Percentiles rank a stretch among this genome's conserved stretches.
Conservation (phyloP, 2,888 invertebrate species). For the Galerucella pusilla region DNA sequence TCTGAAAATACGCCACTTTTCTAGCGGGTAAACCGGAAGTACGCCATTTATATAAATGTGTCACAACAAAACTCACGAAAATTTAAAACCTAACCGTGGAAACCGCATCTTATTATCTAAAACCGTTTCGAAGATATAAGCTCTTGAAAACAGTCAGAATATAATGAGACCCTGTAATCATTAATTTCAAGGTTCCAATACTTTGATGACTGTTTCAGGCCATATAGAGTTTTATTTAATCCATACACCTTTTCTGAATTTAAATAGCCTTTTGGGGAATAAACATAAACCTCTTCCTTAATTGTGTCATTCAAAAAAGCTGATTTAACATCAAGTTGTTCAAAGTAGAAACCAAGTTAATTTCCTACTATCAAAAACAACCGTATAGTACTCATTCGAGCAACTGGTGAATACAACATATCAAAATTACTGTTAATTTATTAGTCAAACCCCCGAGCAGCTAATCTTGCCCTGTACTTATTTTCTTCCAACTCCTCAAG, state of each 20-base stretch:
- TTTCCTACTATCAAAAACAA: constrained; percentile 26
- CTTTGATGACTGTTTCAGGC: constrained; percentile 25
- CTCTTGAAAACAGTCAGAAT: too few species aligned
- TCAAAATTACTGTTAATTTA: not conserved
- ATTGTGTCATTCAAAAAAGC: constrained; percentile 28
- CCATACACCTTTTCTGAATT: constrained; percentile 13
- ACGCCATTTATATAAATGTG: too few species aligned
- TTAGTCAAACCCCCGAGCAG: constrained; percentile 20
- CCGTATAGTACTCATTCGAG: constrained; percentile 26
- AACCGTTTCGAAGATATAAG: too few species aligned
- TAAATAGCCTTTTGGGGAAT: constrained; percentile 21
- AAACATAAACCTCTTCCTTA: constrained; percentile 28
- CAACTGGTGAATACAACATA: constrained; percentile 15
- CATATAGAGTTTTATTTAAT: constrained; percentile 26
- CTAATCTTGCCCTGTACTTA: constrained; percentile 25
- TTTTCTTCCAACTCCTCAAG: constrained; percentile 11
- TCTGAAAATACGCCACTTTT: too few species aligned
- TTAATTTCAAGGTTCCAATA: constrained; percentile 34
- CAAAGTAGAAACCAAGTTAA: constrained; percentile 23
- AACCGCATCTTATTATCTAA: too few species aligned
- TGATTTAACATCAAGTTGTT: constrained; percentile 30
- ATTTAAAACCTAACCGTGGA: too few species aligned
- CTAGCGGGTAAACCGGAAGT: too few species aligned
- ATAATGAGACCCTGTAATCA: too few species aligned
- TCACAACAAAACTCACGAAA: too few species aligned